phyloP scores from a whole-genome alignment of 2,888 invertebrate genomes.

The Halictus quadricinctus region DNA sequence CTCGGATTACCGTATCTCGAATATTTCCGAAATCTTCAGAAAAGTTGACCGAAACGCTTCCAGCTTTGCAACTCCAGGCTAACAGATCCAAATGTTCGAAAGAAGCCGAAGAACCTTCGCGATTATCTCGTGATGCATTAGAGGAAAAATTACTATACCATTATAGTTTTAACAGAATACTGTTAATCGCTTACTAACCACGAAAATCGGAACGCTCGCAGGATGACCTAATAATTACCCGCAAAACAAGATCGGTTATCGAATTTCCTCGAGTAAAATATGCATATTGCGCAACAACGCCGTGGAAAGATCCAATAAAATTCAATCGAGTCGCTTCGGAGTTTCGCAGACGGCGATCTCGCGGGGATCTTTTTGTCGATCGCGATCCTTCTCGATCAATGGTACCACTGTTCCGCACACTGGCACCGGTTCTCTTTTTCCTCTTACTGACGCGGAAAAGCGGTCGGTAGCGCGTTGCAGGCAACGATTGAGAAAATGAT shows the following conservation, averaged over 20 bases:
- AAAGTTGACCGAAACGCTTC: neutral
- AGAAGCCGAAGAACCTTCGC: too few species aligned
- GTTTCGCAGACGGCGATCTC: neutral
- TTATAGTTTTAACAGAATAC: too few species aligned
- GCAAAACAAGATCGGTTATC: neutral
- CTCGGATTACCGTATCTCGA: neutral
- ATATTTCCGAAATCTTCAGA: neutral
- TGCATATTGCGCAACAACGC: neutral
- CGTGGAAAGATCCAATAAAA: neutral
- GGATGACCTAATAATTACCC: neutral
- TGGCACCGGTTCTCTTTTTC: neutral
- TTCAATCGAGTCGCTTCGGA: neutral
- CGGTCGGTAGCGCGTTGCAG: neutral
- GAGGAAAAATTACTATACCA: too few species aligned
- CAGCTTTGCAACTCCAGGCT: too few species aligned
- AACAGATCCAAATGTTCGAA: too few species aligned
- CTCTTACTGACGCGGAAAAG: neutral
- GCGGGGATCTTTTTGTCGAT: neutral
- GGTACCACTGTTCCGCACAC: neutral
- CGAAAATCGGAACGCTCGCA: neutral
- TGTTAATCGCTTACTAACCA: too few species aligned
- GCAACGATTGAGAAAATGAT: conserved; percentile 14
- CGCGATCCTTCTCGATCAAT: neutral
- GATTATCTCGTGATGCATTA: too few species aligned
- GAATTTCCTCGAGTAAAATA: neutral